Conservation (phyloP, 2,888 invertebrate genomes). For the Julus scanicus region DNA sequence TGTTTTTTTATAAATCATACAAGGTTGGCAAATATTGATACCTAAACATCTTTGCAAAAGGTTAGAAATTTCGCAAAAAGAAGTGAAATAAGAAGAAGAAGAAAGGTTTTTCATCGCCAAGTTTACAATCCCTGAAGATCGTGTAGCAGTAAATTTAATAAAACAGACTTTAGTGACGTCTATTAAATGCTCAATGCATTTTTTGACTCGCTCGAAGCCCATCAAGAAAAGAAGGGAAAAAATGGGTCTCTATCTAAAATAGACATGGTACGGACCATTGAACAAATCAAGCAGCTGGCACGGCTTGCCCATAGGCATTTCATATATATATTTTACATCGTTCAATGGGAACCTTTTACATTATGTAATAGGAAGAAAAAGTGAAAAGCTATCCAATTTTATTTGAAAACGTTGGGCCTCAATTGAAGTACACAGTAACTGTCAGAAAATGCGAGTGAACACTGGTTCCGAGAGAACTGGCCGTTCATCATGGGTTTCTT, state of each 20-base stretch:
- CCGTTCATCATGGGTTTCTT: slow-evolving; percentile 16
- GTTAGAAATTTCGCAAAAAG: background rate
- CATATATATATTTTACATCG: background rate
- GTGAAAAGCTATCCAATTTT: slow-evolving; percentile 42
- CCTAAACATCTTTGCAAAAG: background rate
- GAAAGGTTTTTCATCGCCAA: slow-evolving; percentile 10
- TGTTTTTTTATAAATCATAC: background rate
- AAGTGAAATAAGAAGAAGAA: background rate
- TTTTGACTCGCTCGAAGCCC: slow-evolving; percentile 22
- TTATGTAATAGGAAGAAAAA: slow-evolving; percentile 42
- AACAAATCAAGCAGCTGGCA: slow-evolving; percentile 36
- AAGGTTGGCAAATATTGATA: background rate
- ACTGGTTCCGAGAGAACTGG: background rate
- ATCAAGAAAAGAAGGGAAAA: background rate
- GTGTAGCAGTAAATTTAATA: slow-evolving; percentile 38
- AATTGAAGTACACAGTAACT: slow-evolving; percentile 42
- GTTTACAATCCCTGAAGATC: slow-evolving; percentile 35
- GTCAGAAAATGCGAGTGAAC: slow-evolving; percentile 38
- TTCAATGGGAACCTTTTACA: slow-evolving; percentile 29
- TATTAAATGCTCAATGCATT: slow-evolving; percentile 32
- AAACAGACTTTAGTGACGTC: slow-evolving; percentile 42
- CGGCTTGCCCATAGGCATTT: slow-evolving; percentile 23
- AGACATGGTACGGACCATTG: slow-evolving; percentile 36
- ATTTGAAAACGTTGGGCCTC: slow-evolving; percentile 31
- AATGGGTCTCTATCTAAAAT: slow-evolving; percentile 34